These are phyloP conservation scores for Nansenia antarctica DNA, from an alignment of 2,113 vertebrate genomes.

Conservation along the genomic window DNA sequence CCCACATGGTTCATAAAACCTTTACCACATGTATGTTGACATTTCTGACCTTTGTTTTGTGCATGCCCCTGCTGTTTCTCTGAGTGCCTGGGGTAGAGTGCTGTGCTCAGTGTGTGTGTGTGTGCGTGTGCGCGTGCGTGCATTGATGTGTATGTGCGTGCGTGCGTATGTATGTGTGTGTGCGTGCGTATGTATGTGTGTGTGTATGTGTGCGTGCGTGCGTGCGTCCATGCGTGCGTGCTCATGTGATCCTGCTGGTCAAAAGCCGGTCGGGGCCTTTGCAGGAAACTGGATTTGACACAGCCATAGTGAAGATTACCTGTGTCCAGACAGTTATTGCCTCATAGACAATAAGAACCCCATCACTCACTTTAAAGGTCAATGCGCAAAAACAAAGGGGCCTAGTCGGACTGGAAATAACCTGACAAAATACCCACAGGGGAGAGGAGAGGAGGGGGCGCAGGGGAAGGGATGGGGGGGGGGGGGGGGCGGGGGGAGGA, in stretches of 20 bases:
- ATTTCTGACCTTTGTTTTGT: conserved; percentile 61
- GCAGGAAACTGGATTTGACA: conserved; percentile 65
- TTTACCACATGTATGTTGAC: conserved; percentile 51
- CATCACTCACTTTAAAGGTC: conserved; percentile 74
- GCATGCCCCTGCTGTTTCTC: conserved; percentile 51
- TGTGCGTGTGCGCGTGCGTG: conserved; percentile 16
- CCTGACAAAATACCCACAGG: conserved; percentile 62
- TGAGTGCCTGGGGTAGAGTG: conserved; percentile 57
- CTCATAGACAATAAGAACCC: conserved; percentile 69
- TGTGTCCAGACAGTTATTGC: conserved; percentile 71
- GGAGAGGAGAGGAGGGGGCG: conserved; percentile 9
- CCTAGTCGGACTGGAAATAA: conserved; percentile 61
- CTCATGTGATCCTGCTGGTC: not conserved
- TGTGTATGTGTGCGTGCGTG: conserved; percentile 7
- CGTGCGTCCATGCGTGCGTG: not conserved
- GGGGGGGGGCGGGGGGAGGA: conserved; percentile 29
- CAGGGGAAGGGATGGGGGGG: not conserved
- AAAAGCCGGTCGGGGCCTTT: not conserved
- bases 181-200: conserved; percentile 32
- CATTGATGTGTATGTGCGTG: not conserved
- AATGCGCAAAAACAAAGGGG: conserved; percentile 63
- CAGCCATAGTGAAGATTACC: conserved; percentile 62
- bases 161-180: conserved; percentile 23
- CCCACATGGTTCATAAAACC: too few relatives aligned
- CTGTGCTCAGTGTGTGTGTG: conserved; percentile 39